Conservation (phyloP, 2,797 vertebrate genomes). For the Molossus alvarezi region DNA sequence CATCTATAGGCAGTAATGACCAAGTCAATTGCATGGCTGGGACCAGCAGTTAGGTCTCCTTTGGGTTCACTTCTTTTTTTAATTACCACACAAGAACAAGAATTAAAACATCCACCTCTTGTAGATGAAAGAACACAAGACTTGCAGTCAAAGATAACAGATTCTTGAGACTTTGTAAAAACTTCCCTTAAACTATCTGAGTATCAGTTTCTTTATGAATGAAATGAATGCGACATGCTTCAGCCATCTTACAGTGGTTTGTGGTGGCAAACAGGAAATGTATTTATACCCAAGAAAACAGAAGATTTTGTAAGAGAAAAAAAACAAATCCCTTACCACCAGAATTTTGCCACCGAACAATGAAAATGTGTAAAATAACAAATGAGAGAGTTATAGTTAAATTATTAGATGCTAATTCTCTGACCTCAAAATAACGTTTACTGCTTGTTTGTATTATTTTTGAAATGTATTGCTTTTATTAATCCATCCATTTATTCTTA, state of each 20-base stretch:
- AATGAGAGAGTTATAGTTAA: not conserved
- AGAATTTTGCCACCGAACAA: not conserved
- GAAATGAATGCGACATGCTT: not conserved
- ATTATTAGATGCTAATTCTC: not conserved
- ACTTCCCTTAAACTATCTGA: not conserved
- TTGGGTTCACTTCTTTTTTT: not conserved
- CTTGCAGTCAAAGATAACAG: not conserved
- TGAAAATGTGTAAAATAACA: not conserved
- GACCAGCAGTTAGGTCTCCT: not conserved
- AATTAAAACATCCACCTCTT: not conserved
- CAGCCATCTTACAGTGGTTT: not conserved
- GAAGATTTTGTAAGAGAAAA: not conserved
- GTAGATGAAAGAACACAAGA: not conserved
- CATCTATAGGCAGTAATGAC: not conserved
- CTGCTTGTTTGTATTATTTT: not conserved
- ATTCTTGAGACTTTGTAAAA: slow-evolving; percentile 32
- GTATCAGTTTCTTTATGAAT: not conserved
- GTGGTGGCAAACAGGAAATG: not conserved
- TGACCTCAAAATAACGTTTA: not conserved
- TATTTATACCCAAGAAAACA: not conserved
- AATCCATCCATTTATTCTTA: not conserved
- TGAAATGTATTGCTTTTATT: slow-evolving; percentile 15
- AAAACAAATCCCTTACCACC: not conserved
- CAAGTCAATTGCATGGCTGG: not conserved
- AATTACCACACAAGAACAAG: not conserved